phyloP scores from a whole-genome alignment of 2,797 vertebrate genomes.

The Chaetophractus vellerosus region DNA sequence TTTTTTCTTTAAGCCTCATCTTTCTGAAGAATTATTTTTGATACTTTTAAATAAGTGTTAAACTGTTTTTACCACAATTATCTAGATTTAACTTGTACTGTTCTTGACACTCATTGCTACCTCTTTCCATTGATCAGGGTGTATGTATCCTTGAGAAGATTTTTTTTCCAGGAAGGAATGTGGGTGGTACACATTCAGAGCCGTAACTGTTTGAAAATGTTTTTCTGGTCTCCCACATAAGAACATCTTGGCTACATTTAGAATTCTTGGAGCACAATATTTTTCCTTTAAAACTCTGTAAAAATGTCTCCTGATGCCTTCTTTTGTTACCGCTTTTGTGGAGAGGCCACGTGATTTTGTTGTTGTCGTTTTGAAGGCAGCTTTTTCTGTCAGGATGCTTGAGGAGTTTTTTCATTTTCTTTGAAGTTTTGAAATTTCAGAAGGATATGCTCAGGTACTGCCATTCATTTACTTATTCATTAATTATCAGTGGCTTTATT shows the following conservation, averaged over 20 bases:
- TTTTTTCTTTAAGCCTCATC: neutral
- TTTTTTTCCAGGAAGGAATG: conserved; percentile 8
- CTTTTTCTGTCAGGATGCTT: neutral
- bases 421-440: conserved; percentile 8
- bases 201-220: neutral
- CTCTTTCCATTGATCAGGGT: neutral
- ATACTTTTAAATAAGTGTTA: neutral
- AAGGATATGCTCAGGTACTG: neutral
- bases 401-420: conserved; percentile 20
- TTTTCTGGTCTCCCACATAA: neutral
- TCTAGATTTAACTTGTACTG: conserved; percentile 24
- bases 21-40: conserved; percentile 22
- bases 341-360: neutral
- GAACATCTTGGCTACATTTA: conserved; percentile 30
- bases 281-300: conserved; percentile 44
- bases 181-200: neutral
- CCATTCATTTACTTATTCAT: neutral
- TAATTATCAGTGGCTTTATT: neutral
- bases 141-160: neutral
- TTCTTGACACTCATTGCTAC: neutral
- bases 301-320: neutral
- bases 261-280: neutral
- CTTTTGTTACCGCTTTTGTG: conserved; percentile 26
- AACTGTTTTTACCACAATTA: neutral
- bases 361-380: neutral